Base-by-base conservation (phyloP, 2,797 vertebrate species). In the Cetoscarus ocellatus region DNA sequence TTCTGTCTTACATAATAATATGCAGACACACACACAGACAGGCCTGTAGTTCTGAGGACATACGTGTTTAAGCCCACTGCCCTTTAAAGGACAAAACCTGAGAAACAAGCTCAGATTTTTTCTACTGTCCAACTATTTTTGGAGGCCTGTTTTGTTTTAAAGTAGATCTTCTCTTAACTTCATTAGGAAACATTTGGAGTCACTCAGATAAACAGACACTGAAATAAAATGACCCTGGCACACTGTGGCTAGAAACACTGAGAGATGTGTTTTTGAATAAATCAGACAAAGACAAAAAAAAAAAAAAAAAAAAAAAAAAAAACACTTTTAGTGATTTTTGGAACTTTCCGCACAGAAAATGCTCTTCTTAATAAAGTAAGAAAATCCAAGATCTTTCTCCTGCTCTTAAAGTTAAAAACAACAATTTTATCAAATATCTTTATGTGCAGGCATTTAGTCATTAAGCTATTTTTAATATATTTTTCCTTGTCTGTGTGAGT, bases 11-110 rank as follows among this genome's bases (percentile, higher is more conserved):
- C 49, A 67, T 69, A 89, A 77, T 72, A 43, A 73, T 48, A 73
- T 38, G 43, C 72, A 82, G n/a, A 61, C 12, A 13, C 52, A 47
- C 65, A 61, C 61, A 69, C 49, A 58, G 47, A 53, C 53, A 36
- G 7, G 40, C 35, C 43, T 48, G 54, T 35, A 60, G 43, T 66
- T 74, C 56, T 34, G 57, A 75, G 42, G 42, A 67, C 64, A 57
- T 65, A 52, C 49, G 40, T 70, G 70, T 80, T 61, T 44, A 51
- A 75, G 58, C 51, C 5, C 35, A 72, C 39, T 79, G 43, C 43
- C 78, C 76, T 87, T 81, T 58, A 77, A 83, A 85, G 83, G 77
- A 77, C 59, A 71, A 78, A 79, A 57, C 42, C 59, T 7, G 11
- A 63, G 52, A 12, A 36, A 55, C 36, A 67, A 61, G 44, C 11